Evolutionary conservation across 2,888 invertebrate genomes (phyloP), one percentile per base, ranked within the genome.

Genomic region (Caenorhabditis virilis): DNA sequence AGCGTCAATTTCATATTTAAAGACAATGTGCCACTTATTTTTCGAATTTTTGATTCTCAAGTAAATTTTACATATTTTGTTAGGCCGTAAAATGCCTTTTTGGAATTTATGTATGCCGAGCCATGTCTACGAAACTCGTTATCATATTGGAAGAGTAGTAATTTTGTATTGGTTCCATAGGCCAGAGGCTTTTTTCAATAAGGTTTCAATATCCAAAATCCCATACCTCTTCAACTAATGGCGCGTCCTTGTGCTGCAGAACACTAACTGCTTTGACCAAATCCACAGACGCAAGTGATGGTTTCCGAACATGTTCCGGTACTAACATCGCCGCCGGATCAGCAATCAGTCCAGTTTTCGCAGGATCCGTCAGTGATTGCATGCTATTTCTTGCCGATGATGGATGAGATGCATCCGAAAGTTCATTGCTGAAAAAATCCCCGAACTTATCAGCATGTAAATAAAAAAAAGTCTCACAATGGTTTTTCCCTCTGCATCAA

Each of bases 401-500:
- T 45, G 53, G 35, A 35, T 35, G 48, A 2, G 65, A 65, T 1
- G 23, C 36, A 20, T 65, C 57, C 4, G 65, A 65, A 6, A 39
- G 5, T 18, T 65, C 65, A 39, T 42, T 65, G 48, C 65, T 65
- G 55, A 9, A 64, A 64, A 18, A n/a, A n/a, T n/a, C n/a, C n/a
- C n/a, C n/a, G n/a, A n/a, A n/a, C n/a, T n/a, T n/a, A n/a, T n/a
- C n/a, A n/a, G n/a, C n/a, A n/a, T n/a, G 9, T 6, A 15, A 15
- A 20, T 13, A 27, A 2, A 26, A 33, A 30, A 18, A 9, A 2
- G 16, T 15, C 56, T 56, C 27, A 65, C 65, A 53, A 41, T 16
- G 59, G 65, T 47, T 41, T 62, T 35, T 77, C 77, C 41, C 71
- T 51, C 43, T 72, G 72, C 75, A 77, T 77, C 42, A 77, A 39